Percentiles rank a stretch among this genome's conserved stretches.
phyloP scores from a whole-genome alignment of 2,797 vertebrate genomes.

The Lacerta agilis region DNA sequence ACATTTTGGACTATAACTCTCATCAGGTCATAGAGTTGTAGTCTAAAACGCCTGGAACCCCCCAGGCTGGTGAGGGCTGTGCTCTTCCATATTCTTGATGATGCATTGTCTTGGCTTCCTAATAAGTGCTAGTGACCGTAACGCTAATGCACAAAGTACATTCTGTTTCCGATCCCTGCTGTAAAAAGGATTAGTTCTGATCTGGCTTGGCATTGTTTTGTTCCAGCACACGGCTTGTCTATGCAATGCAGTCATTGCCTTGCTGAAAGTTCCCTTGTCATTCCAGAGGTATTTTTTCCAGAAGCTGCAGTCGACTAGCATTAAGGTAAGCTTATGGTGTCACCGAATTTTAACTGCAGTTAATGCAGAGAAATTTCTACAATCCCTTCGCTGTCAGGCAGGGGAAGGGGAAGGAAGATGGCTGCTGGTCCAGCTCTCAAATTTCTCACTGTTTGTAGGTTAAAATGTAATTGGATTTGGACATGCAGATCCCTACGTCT shows the following conservation, averaged over 20 bases:
- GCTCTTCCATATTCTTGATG: not conserved
- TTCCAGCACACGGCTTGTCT: slow-evolving; percentile 94
- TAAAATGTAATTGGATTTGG: too few species aligned
- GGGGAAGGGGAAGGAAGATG: not conserved
- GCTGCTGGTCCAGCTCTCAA: not conserved
- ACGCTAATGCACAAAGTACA: not conserved
- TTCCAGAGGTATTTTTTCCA: slow-evolving; percentile 99
- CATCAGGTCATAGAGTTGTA: not conserved
- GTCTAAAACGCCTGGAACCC: not conserved
- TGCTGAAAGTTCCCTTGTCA: slow-evolving; percentile 95
- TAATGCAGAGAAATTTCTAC: not conserved
- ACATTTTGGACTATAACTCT: too few species aligned
- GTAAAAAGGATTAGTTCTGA: slow-evolving; percentile 27
- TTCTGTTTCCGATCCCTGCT: slow-evolving; percentile 13
- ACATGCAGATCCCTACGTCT: not conserved
- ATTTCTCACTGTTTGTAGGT: not conserved
- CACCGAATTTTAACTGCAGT: not conserved
- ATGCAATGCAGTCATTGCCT: slow-evolving; percentile 92
- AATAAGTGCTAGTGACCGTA: slow-evolving; percentile 6
- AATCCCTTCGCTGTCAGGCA: not conserved
- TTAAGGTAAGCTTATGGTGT: slow-evolving; percentile 84
- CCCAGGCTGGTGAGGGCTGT: not conserved
- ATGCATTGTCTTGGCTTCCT: not conserved
- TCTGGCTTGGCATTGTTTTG: slow-evolving; percentile 39
- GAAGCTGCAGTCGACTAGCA: slow-evolving; percentile 97